Evolutionary conservation across 2,113 vertebrate species (phyloP).

Genomic region (Platysteira castanea): DNA sequence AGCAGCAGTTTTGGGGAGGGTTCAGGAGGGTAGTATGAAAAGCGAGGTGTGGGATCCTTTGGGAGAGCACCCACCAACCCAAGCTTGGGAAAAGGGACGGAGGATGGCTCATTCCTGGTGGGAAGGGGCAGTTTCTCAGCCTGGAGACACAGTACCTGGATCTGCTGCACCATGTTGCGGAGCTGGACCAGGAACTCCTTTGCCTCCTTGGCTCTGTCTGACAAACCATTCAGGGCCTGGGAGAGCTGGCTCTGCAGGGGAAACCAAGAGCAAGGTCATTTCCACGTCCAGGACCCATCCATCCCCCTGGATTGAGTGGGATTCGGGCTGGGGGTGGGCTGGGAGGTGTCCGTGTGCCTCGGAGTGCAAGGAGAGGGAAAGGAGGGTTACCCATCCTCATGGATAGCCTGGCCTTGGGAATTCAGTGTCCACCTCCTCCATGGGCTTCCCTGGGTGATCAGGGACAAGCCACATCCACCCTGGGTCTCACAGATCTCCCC

Average conservation of each 20-base stretch:
- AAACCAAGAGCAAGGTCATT: background rate
- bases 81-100: background rate
- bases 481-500: background rate
- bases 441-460: background rate
- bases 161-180: slow-evolving; percentile 95
- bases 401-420: background rate
- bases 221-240: slow-evolving; percentile 91
- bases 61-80: background rate
- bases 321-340: background rate
- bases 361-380: background rate
- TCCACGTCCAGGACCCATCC: background rate
- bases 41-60: background rate
- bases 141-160: slow-evolving; percentile 80
- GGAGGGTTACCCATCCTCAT: background rate
- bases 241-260: slow-evolving; percentile 90
- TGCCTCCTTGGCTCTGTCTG: slow-evolving; percentile 94
- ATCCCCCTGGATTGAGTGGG: background rate
- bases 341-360: background rate
- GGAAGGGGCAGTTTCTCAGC: background rate
- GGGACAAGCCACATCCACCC: background rate
- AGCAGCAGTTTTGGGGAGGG: background rate
- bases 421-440: background rate
- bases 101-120: background rate
- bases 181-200: slow-evolving; percentile 97
- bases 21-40: rapidly evolving